phyloP scores from a whole-genome alignment of 2,797 vertebrate species.

The Percopsis omiscomaycus region DNA sequence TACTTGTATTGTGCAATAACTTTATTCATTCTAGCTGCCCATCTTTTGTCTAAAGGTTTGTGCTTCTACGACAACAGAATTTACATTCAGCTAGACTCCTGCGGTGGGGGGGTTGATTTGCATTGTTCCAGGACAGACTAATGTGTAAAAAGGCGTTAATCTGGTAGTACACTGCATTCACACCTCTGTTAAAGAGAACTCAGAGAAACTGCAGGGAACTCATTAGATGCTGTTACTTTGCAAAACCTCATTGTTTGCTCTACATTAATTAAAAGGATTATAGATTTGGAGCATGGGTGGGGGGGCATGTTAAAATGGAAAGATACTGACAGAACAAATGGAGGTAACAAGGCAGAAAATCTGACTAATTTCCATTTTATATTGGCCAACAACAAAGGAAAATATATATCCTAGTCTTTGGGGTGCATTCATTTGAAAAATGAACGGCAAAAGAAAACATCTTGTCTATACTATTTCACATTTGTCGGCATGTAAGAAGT shows the following conservation, averaged over 20 bases:
- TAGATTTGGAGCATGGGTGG: not conserved
- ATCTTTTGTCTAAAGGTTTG: too few species aligned
- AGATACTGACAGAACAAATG: not conserved
- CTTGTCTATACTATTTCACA: too few species aligned
- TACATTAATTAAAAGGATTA: slow-evolving; percentile 58
- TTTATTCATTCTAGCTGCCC: too few species aligned
- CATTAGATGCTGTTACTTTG: slow-evolving; percentile 29
- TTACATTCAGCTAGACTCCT: not conserved
- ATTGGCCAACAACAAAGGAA: too few species aligned
- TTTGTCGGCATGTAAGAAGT: too few species aligned
- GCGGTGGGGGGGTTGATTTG: slow-evolving; percentile 14
- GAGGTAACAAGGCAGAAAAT: not conserved
- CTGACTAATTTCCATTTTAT: not conserved
- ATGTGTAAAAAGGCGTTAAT: slow-evolving; percentile 46
- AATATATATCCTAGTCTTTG: too few species aligned
- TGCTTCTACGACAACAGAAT: too few species aligned
- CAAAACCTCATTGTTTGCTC: slow-evolving; percentile 41
- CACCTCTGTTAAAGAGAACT: slow-evolving; percentile 12
- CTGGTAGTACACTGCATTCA: slow-evolving; percentile 25
- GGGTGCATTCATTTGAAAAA: too few species aligned
- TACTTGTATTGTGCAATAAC: too few species aligned
- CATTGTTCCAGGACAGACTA: slow-evolving; percentile 17
- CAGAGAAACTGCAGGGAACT: slow-evolving; percentile 30
- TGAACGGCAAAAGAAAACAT: too few species aligned
- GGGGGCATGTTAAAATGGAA: not conserved